Conservation (phyloP, 2,113 vertebrate genomes). For the Nycticebus coucang region DNA sequence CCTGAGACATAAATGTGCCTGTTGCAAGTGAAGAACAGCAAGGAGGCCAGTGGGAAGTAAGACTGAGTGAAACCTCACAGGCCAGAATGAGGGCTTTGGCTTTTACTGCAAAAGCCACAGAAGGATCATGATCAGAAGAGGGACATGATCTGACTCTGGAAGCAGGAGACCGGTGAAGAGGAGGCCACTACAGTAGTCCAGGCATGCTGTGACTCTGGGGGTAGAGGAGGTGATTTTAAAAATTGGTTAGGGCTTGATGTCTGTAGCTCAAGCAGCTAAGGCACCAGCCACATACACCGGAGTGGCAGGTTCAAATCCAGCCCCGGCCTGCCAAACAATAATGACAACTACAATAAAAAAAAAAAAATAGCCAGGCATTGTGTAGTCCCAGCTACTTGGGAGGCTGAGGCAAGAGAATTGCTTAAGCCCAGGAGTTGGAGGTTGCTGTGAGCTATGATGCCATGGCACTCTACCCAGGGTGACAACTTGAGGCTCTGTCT, state of each 20-base stretch:
- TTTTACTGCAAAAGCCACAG: background rate
- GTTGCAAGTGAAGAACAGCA: background rate
- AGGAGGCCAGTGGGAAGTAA: background rate
- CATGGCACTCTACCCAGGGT: too few relatives aligned
- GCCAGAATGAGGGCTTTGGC: background rate
- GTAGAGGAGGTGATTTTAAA: background rate
- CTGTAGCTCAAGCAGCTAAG: too few relatives aligned
- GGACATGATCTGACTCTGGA: background rate
- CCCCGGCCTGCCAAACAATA: too few relatives aligned
- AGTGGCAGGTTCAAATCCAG: too few relatives aligned
- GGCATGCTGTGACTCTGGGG: background rate
- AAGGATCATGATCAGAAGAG: background rate
- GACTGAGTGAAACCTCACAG: background rate
- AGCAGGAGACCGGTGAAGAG: background rate
- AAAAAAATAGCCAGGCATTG: too few relatives aligned
- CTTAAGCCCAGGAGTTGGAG: too few relatives aligned
- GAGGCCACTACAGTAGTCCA: background rate
- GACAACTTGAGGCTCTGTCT: too few relatives aligned
- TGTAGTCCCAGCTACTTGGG: too few relatives aligned
- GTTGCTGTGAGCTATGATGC: too few relatives aligned
- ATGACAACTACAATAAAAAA: too few relatives aligned
- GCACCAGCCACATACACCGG: too few relatives aligned
- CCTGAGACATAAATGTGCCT: background rate
- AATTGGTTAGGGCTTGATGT: background rate
- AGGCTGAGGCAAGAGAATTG: too few relatives aligned